Evolutionary conservation across 2,113 vertebrate species (phyloP), one percentile per base, ranked within the genome.

Genomic region (Mirounga angustirostris): DNA sequence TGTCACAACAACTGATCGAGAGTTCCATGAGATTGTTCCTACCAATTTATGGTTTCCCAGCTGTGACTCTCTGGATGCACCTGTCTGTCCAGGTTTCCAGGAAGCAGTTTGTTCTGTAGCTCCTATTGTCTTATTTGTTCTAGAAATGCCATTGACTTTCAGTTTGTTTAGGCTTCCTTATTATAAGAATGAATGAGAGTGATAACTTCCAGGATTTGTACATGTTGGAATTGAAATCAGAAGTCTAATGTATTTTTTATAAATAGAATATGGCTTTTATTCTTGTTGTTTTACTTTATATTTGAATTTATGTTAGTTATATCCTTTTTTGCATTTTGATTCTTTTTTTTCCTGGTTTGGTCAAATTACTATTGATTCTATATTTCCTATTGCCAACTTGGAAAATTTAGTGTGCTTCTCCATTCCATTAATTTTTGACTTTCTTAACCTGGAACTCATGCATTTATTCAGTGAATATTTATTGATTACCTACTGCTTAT

Each of bases 321-420:
- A 76, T 88, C 40, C 24, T 69, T 82, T 89, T 82, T 67, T 96
- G 83, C 40, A 76, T 33, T 36, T 93, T 82, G 13, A 61, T 79
- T 33, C 4, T 50, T 90, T 96, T 63, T 63, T 88, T 73, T 79
- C 46, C 28, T 73, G 10, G 2, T 65, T 90, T 81, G 11, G 18
- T 50, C 6, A 90, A 86, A 67, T 90, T 80, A 81, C 14, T 74
- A n/a, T 81, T 86, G 18, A 81, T 74, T 91, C 16, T 81, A 0
- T 91, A 59, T 86, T 81, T 86, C 3, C 24, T 14, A 67, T 43
- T 58, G 26, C 36, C 54, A 81, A 52, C 36, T 91, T 95, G 15
- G 16, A n/a, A 81, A 36, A 52, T 63, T 33, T 58, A 90, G 19
- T 15, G 1, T 26, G 36, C 12, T 52, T 86, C 67, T 33, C 10